Base-by-base conservation (phyloP, 1,140 invertebrate species). In the Papilio glaucus region DNA sequence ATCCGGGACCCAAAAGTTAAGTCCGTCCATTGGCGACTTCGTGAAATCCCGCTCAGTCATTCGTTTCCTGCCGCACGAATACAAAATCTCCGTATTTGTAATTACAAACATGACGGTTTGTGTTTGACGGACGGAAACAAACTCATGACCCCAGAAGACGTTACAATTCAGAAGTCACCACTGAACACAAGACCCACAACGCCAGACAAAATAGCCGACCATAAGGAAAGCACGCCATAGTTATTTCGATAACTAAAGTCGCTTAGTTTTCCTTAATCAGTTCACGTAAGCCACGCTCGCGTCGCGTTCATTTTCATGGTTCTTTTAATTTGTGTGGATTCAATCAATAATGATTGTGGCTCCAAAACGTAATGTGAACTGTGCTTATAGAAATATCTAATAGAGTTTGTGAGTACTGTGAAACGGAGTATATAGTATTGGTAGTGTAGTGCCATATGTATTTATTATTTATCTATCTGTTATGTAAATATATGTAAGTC, bases 241-340 rank as follows among this genome's bases (percentile, higher is more conserved):
- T 69, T 69, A 69, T 53, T 69, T 53, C 67, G 45, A 49, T 69
- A 68, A 68, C 33, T 68, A 33, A 49, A 29, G 15, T 37, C 0
- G n/a, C 18, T 37, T 37, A 53, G 67, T 69, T 69, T 69, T 69
- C 67, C 67, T 69, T 69, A 69, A 53, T 69, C 67, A 69, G 67
- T 45, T 26, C 45, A 37, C 42, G 67, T 69, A 33, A 33, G 15
- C 24, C 67, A 69, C 42, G 42, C 67, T 53, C 13, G 10, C 15
- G 42, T 29, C 8, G n/a, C 42, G 67, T 15, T 53, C 67, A 45
- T 53, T 53, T 53, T 24, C 49, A 57, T 57, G 3, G 9, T 8
- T 57, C 24, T 13, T 5, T 4, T 57, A 3, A 12, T 57, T 24
- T 57, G 24, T 57, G n/a, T 26, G 15, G 12, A 24, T 49, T 24